These are phyloP conservation scores for Pitangus sulphuratus DNA, from an alignment of 2,797 vertebrate species.

Conservation along the genomic window DNA sequence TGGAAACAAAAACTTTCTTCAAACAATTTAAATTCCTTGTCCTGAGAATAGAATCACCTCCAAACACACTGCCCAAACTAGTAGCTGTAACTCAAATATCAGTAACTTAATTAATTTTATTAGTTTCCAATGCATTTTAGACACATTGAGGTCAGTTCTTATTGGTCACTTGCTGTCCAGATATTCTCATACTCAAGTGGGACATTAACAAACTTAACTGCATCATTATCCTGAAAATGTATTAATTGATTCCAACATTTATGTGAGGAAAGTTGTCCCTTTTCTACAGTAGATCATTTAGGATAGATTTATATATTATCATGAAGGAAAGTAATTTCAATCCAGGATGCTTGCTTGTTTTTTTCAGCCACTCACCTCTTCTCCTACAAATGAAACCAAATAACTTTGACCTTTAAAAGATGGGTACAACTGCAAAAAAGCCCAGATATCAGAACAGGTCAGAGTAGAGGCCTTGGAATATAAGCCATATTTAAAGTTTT, in stretches of 20 bases:
- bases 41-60: not conserved
- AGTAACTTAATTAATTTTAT: not conserved
- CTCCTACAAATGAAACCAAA: not conserved
- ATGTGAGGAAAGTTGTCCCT: not conserved
- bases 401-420: not conserved
- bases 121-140: not conserved
- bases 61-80: not conserved
- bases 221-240: not conserved
- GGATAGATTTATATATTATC: not conserved
- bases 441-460: not conserved
- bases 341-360: not conserved
- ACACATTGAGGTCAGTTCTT: not conserved
- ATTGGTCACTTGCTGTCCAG: not conserved
- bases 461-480: not conserved
- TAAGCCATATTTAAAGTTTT: accelerated
- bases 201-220: not conserved
- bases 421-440: not conserved
- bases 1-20: not conserved
- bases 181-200: accelerated
- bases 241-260: not conserved
- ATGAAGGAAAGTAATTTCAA: not conserved
- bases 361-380: not conserved
- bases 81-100: not conserved
- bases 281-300: not conserved
- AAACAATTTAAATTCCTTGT: not conserved